Evolutionary conservation across 2,888 invertebrate genomes (phyloP), one percentile per base, ranked within the genome.

Genomic region (Chloroclysta siterata): DNA sequence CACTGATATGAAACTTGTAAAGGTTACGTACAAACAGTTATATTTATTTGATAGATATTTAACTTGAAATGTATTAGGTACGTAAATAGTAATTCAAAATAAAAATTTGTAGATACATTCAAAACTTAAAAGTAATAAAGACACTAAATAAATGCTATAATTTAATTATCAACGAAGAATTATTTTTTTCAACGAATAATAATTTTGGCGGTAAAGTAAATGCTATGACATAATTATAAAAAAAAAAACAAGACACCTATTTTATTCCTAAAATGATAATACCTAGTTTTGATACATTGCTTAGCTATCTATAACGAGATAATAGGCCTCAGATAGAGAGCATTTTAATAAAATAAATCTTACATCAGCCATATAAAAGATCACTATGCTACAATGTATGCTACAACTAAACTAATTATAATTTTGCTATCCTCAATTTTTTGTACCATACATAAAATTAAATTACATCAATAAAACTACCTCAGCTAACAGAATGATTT

Each of bases 271-370:
- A 44, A 44, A 44, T 15, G 15, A 17, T 17, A 17, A 46, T 46
- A 44, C 44, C 10, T 17, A 17, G 17, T 17, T 46, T 15, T 46
- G 17, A 46, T 17, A 46, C 46, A 44, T 44, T 1, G 14, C 44
- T 15, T 44, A 44, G 44, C 44, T 44, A 44, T 7, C 15, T 15
- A 46, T 14, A 46, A 17, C 10, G 46, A 46, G 17, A 46, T 46
- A 17, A 22, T 54, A 63, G 53, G 58, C 54, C 50, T 58, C 48
- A 14, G 44, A 53, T 44, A 59, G 54, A 57, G 57, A 50, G 44
- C 36, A 14, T 55, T 44, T 4, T 55, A 8, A 6, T 8, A 39
- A 39, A 33, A 13, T n/a, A 46, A 46, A 10, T 39, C 36, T 39
- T 39, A 39, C 36, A 39, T 39, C 36, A 39, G 36, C 36, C 36